Evolutionary conservation across 2,797 vertebrate genomes (phyloP).

Genomic region (Poecile montanus): DNA sequence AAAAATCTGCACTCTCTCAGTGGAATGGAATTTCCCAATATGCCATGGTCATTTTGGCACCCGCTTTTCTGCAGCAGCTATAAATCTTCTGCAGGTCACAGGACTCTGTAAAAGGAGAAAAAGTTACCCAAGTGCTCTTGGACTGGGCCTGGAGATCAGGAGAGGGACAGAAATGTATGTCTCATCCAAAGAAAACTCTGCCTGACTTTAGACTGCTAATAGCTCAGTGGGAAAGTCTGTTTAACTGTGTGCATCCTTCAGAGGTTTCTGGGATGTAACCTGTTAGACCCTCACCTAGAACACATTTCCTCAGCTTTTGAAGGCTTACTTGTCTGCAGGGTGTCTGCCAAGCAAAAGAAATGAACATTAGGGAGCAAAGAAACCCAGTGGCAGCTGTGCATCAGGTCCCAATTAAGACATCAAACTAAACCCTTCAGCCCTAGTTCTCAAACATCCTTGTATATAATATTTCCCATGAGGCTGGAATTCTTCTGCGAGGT

Average conservation of each 20-base stretch:
- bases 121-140: background rate
- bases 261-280: slow-evolving; percentile 57
- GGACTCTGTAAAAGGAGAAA: background rate
- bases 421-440: slow-evolving; percentile 60
- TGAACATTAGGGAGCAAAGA: slow-evolving; percentile 53
- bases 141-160: background rate
- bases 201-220: slow-evolving; percentile 40
- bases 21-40: slow-evolving; percentile 37
- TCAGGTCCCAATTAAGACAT: slow-evolving; percentile 71
- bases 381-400: slow-evolving; percentile 69
- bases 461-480: slow-evolving; percentile 66
- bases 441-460: slow-evolving; percentile 63
- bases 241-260: slow-evolving; percentile 19
- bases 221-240: slow-evolving; percentile 31
- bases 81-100: slow-evolving; percentile 48
- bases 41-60: slow-evolving; percentile 42
- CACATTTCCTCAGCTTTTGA: slow-evolving; percentile 46
- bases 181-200: slow-evolving; percentile 63
- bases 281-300: slow-evolving; percentile 58
- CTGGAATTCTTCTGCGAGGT: slow-evolving; percentile 34
- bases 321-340: slow-evolving; percentile 36
- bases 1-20: slow-evolving; percentile 13
- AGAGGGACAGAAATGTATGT: slow-evolving; percentile 12
- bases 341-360: slow-evolving; percentile 70
- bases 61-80: slow-evolving; percentile 6